Conservation (phyloP, 2,797 vertebrate genomes). For the Manis crassicaudata region DNA sequence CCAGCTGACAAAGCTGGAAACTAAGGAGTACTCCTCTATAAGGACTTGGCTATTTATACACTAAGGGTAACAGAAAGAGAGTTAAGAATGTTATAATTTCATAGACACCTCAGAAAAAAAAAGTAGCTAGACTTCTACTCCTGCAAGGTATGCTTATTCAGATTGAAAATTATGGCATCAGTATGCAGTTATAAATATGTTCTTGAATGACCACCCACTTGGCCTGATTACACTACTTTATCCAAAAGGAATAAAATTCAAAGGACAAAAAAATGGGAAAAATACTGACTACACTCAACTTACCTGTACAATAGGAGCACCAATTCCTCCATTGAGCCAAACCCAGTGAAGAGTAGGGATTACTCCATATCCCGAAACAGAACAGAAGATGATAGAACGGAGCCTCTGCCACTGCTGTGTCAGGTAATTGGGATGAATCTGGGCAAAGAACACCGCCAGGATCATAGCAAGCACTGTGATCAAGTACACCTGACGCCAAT, state of each 20-base stretch:
- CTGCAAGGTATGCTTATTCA: neutral
- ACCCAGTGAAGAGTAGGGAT: constrained; percentile 96
- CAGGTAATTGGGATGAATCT: constrained; percentile 97
- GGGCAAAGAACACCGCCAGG: constrained; percentile 95
- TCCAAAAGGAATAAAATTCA: neutral
- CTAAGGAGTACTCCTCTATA: neutral
- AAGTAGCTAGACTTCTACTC: neutral
- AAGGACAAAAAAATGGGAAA: neutral
- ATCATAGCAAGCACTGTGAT: constrained; percentile 96
- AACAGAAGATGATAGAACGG: constrained; percentile 94
- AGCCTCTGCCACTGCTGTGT: constrained; percentile 95
- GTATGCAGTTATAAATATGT: neutral
- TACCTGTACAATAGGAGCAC: constrained; percentile 94
- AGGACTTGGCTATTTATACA: neutral
- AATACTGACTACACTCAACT: neutral
- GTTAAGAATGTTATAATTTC: neutral
- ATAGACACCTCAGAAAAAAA: neutral
- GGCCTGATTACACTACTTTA: neutral
- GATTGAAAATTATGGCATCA: neutral
- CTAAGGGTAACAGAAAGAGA: neutral
- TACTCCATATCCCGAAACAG: constrained; percentile 93
- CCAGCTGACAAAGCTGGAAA: neutral
- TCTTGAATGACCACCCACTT: neutral
- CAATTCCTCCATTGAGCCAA: constrained; percentile 93
- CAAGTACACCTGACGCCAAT: constrained; percentile 97